A percentile compares a stretch with the other conserved stretches of the same genome.
These are phyloP conservation scores for Taenioides sp. DNA, from an alignment of 2,797 vertebrate genomes.

Conservation along the genomic window DNA sequence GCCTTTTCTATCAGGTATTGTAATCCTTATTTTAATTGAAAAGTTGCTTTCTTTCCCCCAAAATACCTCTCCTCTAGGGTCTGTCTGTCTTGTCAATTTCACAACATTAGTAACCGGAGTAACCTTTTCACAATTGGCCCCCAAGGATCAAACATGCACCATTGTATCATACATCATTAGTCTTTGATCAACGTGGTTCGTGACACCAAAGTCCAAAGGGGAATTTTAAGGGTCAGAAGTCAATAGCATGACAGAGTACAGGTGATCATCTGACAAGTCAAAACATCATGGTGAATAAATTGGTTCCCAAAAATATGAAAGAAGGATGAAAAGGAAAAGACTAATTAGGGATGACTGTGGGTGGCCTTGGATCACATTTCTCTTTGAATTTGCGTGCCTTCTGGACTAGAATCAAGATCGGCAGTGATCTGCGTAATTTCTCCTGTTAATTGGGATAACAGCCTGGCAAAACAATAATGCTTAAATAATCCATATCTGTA, in stretches of 20 bases:
- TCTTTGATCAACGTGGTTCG: constrained; percentile 4
- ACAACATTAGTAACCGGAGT: constrained; percentile 11
- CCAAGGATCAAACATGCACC: constrained; percentile 28
- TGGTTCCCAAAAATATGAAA: not conserved
- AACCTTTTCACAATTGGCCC: constrained; percentile 15
- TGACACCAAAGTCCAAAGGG: constrained; percentile 14
- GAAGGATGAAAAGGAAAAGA: not conserved
- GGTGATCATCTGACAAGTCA: constrained; percentile 5
- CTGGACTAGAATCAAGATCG: constrained; percentile 3
- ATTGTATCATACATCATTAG: constrained; percentile 11
- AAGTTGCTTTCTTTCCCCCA: constrained; percentile 12
- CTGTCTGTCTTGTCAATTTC: constrained; percentile 16
- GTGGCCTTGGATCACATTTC: constrained; percentile 9
- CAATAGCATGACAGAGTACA: constrained; percentile 1
- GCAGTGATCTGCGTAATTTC: not conserved
- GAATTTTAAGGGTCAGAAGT: constrained; percentile 25
- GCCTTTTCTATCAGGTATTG: constrained; percentile 12
- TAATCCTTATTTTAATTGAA: constrained; percentile 14
- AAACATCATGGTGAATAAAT: not conserved
- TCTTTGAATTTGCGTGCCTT: not conserved
- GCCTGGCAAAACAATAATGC: not conserved
- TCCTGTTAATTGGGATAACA: not conserved
- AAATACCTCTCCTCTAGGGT: constrained; percentile 26
- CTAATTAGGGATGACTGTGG: constrained; percentile 7
- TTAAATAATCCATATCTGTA: constrained; percentile 1